phyloP scores from a whole-genome alignment of 2,113 vertebrate species.

The Pogona vitticeps region DNA sequence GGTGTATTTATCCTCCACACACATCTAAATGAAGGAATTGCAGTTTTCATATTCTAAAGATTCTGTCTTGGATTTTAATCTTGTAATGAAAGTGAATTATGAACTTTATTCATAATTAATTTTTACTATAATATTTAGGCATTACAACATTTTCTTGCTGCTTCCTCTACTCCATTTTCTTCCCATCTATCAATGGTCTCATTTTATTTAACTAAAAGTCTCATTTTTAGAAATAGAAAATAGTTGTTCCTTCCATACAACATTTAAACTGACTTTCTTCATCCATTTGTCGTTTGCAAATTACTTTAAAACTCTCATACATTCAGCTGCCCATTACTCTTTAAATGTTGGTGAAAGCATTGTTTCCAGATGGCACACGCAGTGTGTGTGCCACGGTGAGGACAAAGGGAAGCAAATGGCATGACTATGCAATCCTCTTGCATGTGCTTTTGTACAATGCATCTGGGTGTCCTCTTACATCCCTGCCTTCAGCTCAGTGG shows the following conservation, averaged over 20 bases:
- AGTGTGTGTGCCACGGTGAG: too few relatives aligned
- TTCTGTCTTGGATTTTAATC: neutral
- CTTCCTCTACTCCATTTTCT: neutral
- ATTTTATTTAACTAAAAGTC: neutral
- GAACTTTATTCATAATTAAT: neutral
- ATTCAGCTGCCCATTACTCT: too few relatives aligned
- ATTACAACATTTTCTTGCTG: neutral
- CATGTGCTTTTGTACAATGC: neutral
- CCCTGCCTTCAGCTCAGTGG: neutral
- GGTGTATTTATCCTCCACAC: neutral
- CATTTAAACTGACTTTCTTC: neutral
- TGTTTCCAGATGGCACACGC: too few relatives aligned
- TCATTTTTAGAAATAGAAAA: conserved; percentile 18
- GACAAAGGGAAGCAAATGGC: too few relatives aligned
- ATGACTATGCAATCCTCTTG: too few relatives aligned
- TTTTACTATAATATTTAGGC: neutral
- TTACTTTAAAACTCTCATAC: too few relatives aligned
- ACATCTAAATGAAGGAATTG: neutral
- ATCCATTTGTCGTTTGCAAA: too few relatives aligned
- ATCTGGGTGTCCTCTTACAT: neutral
- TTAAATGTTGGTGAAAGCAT: too few relatives aligned
- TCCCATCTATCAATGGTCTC: neutral
- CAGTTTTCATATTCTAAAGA: neutral
- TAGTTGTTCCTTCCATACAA: neutral
- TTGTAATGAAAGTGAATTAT: neutral